These are phyloP conservation scores for Cetoscarus ocellatus DNA, from an alignment of 2,797 vertebrate genomes.

Conservation along the genomic window DNA sequence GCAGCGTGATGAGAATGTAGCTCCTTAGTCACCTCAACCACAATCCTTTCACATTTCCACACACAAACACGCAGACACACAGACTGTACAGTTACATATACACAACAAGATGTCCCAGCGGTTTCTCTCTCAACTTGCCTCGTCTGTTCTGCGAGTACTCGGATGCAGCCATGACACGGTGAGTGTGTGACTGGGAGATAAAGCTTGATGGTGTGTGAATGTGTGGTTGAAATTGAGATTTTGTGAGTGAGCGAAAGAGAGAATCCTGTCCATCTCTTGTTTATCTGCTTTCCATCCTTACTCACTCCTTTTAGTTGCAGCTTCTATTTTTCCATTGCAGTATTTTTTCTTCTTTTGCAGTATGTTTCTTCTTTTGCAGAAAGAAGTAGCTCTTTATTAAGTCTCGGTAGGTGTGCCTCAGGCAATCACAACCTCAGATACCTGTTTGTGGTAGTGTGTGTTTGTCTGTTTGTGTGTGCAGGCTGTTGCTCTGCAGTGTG, in stretches of 20 bases:
- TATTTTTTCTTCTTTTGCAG: slow-evolving; percentile 56
- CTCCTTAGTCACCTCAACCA: slow-evolving; percentile 45
- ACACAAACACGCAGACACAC: slow-evolving; percentile 12
- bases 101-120: slow-evolving; percentile 74
- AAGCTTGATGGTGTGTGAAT: slow-evolving; percentile 8
- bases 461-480: slow-evolving; percentile 38
- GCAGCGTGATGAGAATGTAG: slow-evolving; percentile 53
- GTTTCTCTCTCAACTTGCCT: slow-evolving; percentile 82
- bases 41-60: slow-evolving; percentile 14
- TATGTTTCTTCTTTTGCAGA: slow-evolving; percentile 56
- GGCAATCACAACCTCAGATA: slow-evolving; percentile 32
- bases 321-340: slow-evolving; percentile 66
- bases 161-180: slow-evolving; percentile 84
- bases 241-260: slow-evolving; percentile 13
- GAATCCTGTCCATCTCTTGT: slow-evolving; percentile 29
- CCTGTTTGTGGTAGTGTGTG: slow-evolving; percentile 24
- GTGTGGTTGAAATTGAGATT: slow-evolving; percentile 2
- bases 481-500: slow-evolving; percentile 48
- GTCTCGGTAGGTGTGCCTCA: slow-evolving; percentile 30
- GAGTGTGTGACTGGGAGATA: slow-evolving; percentile 68
- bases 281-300: slow-evolving; percentile 57
- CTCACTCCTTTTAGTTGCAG: slow-evolving; percentile 72
- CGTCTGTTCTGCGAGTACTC: slow-evolving; percentile 80
- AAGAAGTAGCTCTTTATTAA: slow-evolving; percentile 29
- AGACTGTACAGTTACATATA: neutral